phyloP scores from a whole-genome alignment of 2,113 vertebrate genomes.

The Pongo pygmaeus region DNA sequence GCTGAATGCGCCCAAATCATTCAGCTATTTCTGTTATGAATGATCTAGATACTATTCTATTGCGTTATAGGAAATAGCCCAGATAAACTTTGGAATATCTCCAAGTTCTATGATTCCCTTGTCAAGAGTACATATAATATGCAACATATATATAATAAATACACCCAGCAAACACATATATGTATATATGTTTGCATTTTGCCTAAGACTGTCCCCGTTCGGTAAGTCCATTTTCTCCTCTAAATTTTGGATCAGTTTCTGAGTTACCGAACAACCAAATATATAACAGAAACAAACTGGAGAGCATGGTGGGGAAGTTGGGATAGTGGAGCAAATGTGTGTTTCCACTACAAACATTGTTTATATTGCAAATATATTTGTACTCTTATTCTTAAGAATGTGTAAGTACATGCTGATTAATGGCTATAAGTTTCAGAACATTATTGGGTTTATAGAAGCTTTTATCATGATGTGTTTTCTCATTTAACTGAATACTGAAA shows the following conservation, averaged over 20 bases:
- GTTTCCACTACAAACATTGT: background rate
- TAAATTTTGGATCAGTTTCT: slow-evolving; percentile 22
- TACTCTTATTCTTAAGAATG: background rate
- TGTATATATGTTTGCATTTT: background rate
- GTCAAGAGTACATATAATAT: background rate
- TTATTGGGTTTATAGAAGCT: slow-evolving; percentile 25
- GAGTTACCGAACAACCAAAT: background rate
- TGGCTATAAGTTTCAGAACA: slow-evolving; percentile 2
- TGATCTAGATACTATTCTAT: slow-evolving; percentile 1
- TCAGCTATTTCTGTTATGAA: slow-evolving; percentile 25
- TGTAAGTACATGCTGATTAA: background rate
- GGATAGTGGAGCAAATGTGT: background rate
- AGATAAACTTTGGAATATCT: slow-evolving; percentile 22
- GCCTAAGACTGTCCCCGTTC: background rate
- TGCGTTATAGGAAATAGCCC: background rate
- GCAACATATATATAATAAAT: background rate
- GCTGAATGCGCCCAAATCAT: background rate
- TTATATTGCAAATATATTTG: slow-evolving; percentile 31
- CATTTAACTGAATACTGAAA: slow-evolving; percentile 16
- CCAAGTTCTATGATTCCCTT: background rate
- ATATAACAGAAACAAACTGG: background rate
- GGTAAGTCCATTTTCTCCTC: slow-evolving; percentile 44
- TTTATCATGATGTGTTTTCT: slow-evolving; percentile 44
- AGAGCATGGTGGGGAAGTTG: background rate
- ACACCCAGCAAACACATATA: too few relatives aligned